Conservation (phyloP, 1,140 invertebrate species). For the Mizuhopecten yessoensis region DNA sequence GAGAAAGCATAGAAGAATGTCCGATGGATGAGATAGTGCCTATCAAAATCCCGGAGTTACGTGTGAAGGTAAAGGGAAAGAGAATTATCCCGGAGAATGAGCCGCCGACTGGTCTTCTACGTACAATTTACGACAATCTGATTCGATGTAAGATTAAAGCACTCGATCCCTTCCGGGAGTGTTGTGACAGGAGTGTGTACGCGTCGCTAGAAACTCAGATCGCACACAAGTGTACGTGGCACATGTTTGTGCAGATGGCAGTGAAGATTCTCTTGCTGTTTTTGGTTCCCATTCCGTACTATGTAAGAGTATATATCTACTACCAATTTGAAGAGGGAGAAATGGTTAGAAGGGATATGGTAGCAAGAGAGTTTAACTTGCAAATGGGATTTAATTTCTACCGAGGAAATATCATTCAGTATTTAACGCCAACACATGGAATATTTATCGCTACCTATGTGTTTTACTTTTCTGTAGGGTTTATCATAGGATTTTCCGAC, state of each 20-base stretch:
- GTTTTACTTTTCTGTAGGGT: slow-evolving; percentile 75
- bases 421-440: slow-evolving; percentile 77
- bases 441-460: slow-evolving; percentile 78
- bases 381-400: slow-evolving; percentile 73
- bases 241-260: slow-evolving; percentile 70
- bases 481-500: slow-evolving; percentile 73
- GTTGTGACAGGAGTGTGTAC: slow-evolving; percentile 78
- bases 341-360: slow-evolving; percentile 62
- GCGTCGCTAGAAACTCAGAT: slow-evolving; percentile 73
- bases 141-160: slow-evolving; percentile 78
- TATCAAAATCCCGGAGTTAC: slow-evolving; percentile 74
- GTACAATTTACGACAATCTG: slow-evolving; percentile 78
- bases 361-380: slow-evolving; percentile 66
- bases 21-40: slow-evolving; percentile 75
- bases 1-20: slow-evolving; percentile 67
- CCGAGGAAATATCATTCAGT: slow-evolving; percentile 78
- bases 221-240: slow-evolving; percentile 76
- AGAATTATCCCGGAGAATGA: slow-evolving; percentile 78
- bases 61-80: slow-evolving; percentile 79
- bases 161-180: slow-evolving; percentile 75
- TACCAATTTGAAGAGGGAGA: slow-evolving; percentile 79
- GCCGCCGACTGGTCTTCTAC: slow-evolving; percentile 76
- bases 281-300: slow-evolving; percentile 78
- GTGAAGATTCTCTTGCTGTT: slow-evolving; percentile 74
- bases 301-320: slow-evolving; percentile 78